Evolutionary conservation across 1,140 invertebrate species (phyloP).

Genomic region (Micrasema minimum): DNA sequence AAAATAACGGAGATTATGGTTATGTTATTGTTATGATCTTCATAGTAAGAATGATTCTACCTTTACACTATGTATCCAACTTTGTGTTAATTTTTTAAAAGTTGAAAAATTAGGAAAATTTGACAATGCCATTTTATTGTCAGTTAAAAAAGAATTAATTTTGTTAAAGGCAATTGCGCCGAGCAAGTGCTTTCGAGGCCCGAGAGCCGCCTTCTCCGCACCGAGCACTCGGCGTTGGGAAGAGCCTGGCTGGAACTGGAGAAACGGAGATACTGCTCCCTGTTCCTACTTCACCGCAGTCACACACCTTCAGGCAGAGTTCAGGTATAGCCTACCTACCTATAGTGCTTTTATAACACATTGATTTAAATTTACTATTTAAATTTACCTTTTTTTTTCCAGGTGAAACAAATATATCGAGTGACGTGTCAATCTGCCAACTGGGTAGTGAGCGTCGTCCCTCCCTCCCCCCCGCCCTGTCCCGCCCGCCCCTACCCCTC

Average conservation of each 20-base stretch:
- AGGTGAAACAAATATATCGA: constrained; percentile 52
- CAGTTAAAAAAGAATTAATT: no score
- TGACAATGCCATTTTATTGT: no score
- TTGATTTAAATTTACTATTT: no score
- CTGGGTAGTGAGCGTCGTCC: constrained; percentile 49
- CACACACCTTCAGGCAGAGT: constrained; percentile 47
- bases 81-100: no score
- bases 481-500: constrained; percentile 46
- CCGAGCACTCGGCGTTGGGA: background rate
- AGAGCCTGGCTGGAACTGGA: background rate
- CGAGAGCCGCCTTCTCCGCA: constrained; percentile 47
- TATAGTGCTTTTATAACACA: no score
- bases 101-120: no score
- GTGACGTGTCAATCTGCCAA: constrained; percentile 45
- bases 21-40: no score
- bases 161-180: constrained; percentile 42
- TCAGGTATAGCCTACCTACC: constrained; percentile 39
- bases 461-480: constrained; percentile 44
- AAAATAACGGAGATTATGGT: no score
- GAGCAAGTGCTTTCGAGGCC: constrained; percentile 51
- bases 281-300: constrained; percentile 46
- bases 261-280: constrained; percentile 43
- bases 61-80: no score
- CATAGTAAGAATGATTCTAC: no score
- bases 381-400: constrained; percentile 20